Percentiles rank a stretch among this genome's conserved stretches.
phyloP scores from a whole-genome alignment of 2,888 invertebrate species.

The Cosmia trapezina region DNA sequence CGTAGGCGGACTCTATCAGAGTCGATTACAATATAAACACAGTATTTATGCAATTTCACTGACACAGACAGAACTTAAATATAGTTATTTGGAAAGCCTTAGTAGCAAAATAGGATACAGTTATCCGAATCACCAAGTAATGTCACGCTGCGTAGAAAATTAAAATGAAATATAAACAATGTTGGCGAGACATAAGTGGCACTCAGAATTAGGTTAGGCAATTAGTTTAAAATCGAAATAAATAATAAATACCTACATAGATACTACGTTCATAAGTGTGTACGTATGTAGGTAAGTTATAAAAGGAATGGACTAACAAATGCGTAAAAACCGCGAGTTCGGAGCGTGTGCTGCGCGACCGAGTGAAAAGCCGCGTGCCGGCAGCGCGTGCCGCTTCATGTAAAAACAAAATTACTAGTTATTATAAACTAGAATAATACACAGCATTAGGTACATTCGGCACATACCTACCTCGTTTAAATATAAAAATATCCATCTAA shows the following conservation, averaged over 20 bases:
- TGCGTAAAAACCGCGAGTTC: conserved; percentile 31
- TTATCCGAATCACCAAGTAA: not conserved
- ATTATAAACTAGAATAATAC: conserved; percentile 47
- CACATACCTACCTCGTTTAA: conserved; percentile 4
- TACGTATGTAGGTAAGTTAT: conserved; percentile 20
- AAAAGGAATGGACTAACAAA: conserved; percentile 30
- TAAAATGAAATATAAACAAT: not conserved
- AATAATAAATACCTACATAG: conserved; percentile 8
- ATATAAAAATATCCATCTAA: conserved; percentile 52
- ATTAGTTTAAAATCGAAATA: conserved; percentile 20
- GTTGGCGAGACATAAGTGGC: not conserved
- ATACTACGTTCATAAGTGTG: conserved; percentile 15
- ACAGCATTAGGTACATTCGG: conserved; percentile 28
- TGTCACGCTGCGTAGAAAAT: conserved; percentile 15
- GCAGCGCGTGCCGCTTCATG: conserved; percentile 34
- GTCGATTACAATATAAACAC: conserved; percentile 50
- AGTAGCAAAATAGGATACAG: conserved; percentile 2
- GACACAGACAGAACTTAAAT: conserved; percentile 21
- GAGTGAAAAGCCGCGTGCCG: conserved; percentile 25
- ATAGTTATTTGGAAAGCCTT: conserved; percentile 37
- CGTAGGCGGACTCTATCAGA: conserved; percentile 46
- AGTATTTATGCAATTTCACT: conserved; percentile 48
- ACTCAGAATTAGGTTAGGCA: conserved; percentile 1
- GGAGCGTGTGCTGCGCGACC: conserved; percentile 38
- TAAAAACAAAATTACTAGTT: conserved; percentile 42